Evolutionary conservation across 2,888 invertebrate species (phyloP), one percentile per base, ranked within the genome.

Genomic region (Blastobasis lacticolella): DNA sequence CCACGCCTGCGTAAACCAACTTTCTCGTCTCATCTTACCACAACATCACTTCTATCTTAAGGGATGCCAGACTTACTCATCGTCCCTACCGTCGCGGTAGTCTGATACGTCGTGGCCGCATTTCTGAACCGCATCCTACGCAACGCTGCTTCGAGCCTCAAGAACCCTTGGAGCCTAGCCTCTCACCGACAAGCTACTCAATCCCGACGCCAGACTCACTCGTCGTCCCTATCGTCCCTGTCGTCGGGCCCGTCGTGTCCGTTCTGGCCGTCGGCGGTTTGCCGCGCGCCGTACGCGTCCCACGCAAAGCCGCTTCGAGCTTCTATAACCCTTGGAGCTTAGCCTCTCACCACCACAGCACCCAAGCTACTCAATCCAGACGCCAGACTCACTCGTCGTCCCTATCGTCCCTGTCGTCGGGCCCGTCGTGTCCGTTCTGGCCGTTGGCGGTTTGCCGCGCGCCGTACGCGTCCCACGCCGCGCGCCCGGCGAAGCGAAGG

Each of bases 241-340:
- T 72, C 66, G 6, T 73, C 70, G 0, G 84, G 81, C 54, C 82
- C n/a, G n/a, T n/a, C n/a, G n/a, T n/a, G n/a, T n/a, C n/a, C n/a
- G n/a, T n/a, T n/a, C n/a, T n/a, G n/a, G n/a, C n/a, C n/a, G n/a
- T n/a, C n/a, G n/a, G n/a, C n/a, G n/a, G n/a, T n/a, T n/a, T n/a
- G 58, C 4, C 71, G 58, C 4, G 73, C 75, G 1, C 75, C 80
- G 59, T 77, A 78, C 1, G 78, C 69, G 62, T 82, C 81, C 80
- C 83, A 81, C 5, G 78, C 68, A 92, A 89, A 48, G 89, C 89
- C 48, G 83, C 86, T 63, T 91, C 91, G 44, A 95, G 81, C 0
- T 94, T 95, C 57, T 93, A 78, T 80, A 95, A 96, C 23, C 95
- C 95, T 69, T 94, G 92, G 49, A 96, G 78, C 73, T 94, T 94